These are phyloP conservation scores for Triplophysa tibetana DNA, from an alignment of 2,113 vertebrate genomes.

Conservation along the genomic window DNA sequence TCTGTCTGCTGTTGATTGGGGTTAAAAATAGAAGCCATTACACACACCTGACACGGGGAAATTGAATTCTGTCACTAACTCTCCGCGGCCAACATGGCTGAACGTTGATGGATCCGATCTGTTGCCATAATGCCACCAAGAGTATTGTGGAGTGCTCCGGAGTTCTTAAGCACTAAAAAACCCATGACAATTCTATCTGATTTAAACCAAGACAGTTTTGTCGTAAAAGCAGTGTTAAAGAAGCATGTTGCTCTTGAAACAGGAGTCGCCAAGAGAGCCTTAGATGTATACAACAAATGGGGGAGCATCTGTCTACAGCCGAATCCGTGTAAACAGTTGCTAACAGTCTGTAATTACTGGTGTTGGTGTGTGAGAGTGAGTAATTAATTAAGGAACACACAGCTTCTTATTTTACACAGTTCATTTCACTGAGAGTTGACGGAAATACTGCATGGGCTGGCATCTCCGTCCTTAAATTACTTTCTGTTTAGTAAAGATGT, in stretches of 20 bases:
- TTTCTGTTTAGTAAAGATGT: background rate
- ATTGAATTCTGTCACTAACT: slow-evolving; percentile 51
- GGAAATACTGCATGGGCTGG: background rate
- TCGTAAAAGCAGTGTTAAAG: slow-evolving; percentile 14
- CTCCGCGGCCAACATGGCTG: slow-evolving; percentile 30
- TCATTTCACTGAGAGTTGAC: slow-evolving; percentile 13
- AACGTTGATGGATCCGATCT: slow-evolving; percentile 45
- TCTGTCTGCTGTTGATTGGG: slow-evolving; percentile 45
- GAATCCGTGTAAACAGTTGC: slow-evolving; percentile 31
- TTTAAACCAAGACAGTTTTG: background rate
- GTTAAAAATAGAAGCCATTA: slow-evolving; percentile 50
- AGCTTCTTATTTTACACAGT: slow-evolving; percentile 4
- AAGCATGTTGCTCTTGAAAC: slow-evolving; percentile 4
- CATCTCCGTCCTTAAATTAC: background rate
- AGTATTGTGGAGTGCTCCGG: background rate
- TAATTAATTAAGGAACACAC: slow-evolving; percentile 18
- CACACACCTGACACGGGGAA: slow-evolving; percentile 42
- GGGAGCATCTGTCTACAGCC: slow-evolving; percentile 15
- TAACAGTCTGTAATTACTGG: slow-evolving; percentile 33
- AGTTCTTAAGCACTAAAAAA: slow-evolving; percentile 23
- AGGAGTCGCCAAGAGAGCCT: background rate
- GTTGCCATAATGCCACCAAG: slow-evolving; percentile 44
- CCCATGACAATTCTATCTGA: slow-evolving; percentile 24
- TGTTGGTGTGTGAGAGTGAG: slow-evolving; percentile 32
- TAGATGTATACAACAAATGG: slow-evolving; percentile 25